Evolutionary conservation across 2,797 vertebrate genomes (phyloP).

Genomic region (Tokudaia tokunoshimensis): DNA sequence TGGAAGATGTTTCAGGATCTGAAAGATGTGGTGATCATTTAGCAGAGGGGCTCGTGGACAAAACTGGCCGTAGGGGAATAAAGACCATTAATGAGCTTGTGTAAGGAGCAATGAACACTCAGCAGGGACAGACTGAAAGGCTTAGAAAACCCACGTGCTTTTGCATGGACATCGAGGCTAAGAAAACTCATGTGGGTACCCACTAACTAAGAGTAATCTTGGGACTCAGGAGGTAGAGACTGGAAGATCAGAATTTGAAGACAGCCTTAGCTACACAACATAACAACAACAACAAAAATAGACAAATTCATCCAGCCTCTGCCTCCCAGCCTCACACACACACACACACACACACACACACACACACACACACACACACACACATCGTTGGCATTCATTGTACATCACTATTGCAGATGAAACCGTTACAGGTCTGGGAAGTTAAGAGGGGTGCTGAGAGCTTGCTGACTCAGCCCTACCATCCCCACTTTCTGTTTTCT

Average conservation of each 20-base stretch:
- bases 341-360: not conserved
- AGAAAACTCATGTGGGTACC: not conserved
- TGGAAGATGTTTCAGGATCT: not conserved
- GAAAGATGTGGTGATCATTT: not conserved
- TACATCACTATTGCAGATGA: no score
- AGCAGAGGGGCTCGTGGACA: not conserved
- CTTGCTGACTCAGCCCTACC: accelerated
- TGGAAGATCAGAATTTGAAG: not conserved
- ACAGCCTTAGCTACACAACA: not conserved
- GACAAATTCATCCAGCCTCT: not conserved
- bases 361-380: no score
- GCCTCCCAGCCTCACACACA: not conserved
- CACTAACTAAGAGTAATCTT: not conserved
- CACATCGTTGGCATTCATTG: not conserved
- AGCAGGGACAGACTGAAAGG: not conserved
- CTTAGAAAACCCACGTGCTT: not conserved
- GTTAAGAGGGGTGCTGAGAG: not conserved
- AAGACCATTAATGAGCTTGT: not conserved
- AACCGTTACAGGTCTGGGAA: not conserved
- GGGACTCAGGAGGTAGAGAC: not conserved
- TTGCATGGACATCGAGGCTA: constrained; percentile 33
- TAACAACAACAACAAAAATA: not conserved
- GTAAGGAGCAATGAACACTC: not conserved
- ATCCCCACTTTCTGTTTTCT: not conserved
- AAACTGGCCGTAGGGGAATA: not conserved